A percentile compares a stretch with the other conserved stretches of the same genome.
These are phyloP conservation scores for Gisinianus flammeolus DNA, from an alignment of 2,888 invertebrate genomes.

Conservation along the genomic window DNA sequence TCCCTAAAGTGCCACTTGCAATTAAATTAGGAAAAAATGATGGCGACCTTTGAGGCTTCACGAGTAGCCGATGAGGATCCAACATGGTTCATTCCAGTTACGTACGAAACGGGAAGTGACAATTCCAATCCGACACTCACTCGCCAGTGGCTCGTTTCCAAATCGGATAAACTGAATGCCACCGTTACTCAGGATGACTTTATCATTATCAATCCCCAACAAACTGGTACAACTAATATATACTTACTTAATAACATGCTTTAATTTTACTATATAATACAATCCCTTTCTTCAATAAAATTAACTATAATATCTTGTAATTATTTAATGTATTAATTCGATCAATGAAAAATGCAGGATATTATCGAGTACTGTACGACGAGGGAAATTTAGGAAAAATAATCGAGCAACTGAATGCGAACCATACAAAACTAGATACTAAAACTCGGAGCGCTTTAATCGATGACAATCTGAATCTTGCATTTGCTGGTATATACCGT, in stretches of 20 bases:
- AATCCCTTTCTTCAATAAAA: no score
- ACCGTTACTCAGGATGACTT: background rate
- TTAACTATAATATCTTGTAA: no score
- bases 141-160: background rate
- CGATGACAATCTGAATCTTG: conserved; percentile 52
- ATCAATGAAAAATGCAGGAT: conserved; percentile 38
- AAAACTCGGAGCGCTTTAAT: conserved; percentile 49
- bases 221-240: conserved; percentile 40
- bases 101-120: background rate
- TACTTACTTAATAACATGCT: no score
- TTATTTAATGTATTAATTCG: background rate
- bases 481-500: conserved; percentile 38
- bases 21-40: no score
- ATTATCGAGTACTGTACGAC: conserved; percentile 51
- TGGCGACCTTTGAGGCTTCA: no score
- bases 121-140: background rate
- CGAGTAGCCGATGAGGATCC: background rate
- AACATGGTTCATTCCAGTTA: conserved; percentile 23
- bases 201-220: conserved; percentile 50
- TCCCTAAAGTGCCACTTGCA: no score
- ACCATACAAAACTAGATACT: conserved; percentile 42
- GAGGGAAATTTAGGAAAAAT: conserved; percentile 34
- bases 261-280: no score
- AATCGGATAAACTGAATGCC: background rate
- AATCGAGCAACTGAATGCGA: conserved; percentile 38